A percentile compares a stretch with the other conserved stretches of the same genome.
Evolutionary conservation across 2,888 invertebrate species (phyloP).

Genomic region (Diaprepes abbreviatus): DNA sequence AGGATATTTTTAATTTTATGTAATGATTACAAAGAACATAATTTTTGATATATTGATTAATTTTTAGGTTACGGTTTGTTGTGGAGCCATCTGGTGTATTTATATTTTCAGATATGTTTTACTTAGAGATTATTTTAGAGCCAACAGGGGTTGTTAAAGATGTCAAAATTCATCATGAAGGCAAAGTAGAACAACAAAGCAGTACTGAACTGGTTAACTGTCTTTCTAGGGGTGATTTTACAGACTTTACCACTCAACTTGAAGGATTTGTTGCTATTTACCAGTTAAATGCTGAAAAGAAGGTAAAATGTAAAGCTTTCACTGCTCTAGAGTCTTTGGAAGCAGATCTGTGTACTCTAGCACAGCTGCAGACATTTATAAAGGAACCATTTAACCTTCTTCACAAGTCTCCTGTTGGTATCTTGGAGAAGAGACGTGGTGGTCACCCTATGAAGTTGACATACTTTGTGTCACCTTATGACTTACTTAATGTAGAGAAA

Average conservation of each 20-base stretch:
- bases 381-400: slow-evolving; percentile 81
- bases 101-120: slow-evolving; percentile 97
- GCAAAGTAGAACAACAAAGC: slow-evolving; percentile 86
- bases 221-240: slow-evolving; percentile 87
- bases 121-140: slow-evolving; percentile 91
- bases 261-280: slow-evolving; percentile 88
- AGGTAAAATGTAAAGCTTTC: slow-evolving; percentile 94
- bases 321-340: slow-evolving; percentile 93
- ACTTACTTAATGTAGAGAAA: slow-evolving; percentile 83
- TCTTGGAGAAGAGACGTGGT: slow-evolving; percentile 85
- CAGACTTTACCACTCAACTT: slow-evolving; percentile 92
- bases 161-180: slow-evolving; percentile 93
- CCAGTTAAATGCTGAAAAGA: slow-evolving; percentile 94
- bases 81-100: slow-evolving; percentile 87
- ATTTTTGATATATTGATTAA: too few species aligned
- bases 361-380: slow-evolving; percentile 82
- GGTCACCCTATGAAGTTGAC: slow-evolving; percentile 95
- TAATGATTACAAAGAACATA: too few species aligned
- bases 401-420: slow-evolving; percentile 91
- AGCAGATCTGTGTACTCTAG: slow-evolving; percentile 86
- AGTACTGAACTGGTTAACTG: slow-evolving; percentile 91
- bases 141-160: slow-evolving; percentile 87
- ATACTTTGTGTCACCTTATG: slow-evolving; percentile 95
- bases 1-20: too few species aligned
- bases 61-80: slow-evolving; percentile 83